Evolutionary conservation across 2,797 vertebrate genomes (phyloP).

Genomic region (Cryptoblepharus egeriae): DNA sequence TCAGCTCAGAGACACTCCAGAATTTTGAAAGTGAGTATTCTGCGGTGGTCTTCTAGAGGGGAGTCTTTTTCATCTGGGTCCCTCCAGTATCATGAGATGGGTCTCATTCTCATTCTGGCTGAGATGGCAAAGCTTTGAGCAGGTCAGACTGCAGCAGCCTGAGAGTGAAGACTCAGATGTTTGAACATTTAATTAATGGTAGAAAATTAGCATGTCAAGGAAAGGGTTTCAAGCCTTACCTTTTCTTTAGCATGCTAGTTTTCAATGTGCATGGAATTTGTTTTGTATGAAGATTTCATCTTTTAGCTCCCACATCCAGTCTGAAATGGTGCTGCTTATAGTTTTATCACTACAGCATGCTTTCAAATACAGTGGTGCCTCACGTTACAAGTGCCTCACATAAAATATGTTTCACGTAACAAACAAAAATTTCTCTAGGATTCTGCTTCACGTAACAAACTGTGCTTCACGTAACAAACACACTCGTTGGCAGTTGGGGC

Average conservation of each 20-base stretch:
- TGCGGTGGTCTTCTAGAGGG: not conserved
- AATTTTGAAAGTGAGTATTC: constrained; percentile 63
- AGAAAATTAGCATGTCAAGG: not conserved
- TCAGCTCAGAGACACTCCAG: constrained; percentile 70
- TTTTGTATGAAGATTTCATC: not conserved
- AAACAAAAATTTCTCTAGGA: too few relatives aligned
- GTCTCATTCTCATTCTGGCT: not conserved
- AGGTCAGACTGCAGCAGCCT: not conserved
- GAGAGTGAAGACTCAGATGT: not conserved
- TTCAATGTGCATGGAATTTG: too few relatives aligned
- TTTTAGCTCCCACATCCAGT: not conserved
- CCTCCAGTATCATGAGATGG: too few relatives aligned
- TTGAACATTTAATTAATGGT: too few relatives aligned
- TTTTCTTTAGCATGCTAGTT: not conserved
- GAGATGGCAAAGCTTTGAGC: not conserved
- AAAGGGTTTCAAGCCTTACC: not conserved
- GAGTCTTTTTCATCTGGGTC: too few relatives aligned
- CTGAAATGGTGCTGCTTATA: not conserved
- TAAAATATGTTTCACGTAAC: too few relatives aligned
- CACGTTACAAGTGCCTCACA: too few relatives aligned
- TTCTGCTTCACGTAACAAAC: too few relatives aligned
- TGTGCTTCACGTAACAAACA: too few relatives aligned
- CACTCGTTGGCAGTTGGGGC: too few relatives aligned
- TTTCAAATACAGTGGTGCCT: too few relatives aligned
- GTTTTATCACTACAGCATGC: too few relatives aligned